Base-by-base conservation (phyloP, 2,888 invertebrate genomes). In the Sarcophaga carnaria region DNA sequence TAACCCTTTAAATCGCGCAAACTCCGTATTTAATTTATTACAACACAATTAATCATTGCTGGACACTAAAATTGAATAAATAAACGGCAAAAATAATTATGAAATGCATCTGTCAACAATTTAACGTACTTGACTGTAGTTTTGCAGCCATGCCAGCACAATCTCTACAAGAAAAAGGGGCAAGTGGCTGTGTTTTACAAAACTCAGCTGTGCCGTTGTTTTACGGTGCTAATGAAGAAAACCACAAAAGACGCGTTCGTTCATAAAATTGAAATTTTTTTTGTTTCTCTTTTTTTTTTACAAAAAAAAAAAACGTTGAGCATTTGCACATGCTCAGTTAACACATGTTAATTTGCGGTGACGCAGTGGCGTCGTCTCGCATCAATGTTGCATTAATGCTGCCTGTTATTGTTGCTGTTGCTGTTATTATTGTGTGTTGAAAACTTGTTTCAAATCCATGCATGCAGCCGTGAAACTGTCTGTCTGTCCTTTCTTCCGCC, bases 271-370 rank as follows among this genome's bases (percentile, higher is more conserved):
- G 79, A 17, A 6, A 27, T 45, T 71, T 27, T n/a, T 17, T 45
- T 77, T 37, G 3, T 67, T 67, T 10, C 14, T 59, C 22, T 8
- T 67, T 67, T 6, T 8, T 59, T 47, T 8, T 2, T 1, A 25
- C 5, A 54, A 70, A 64, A 1, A 22, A 54, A 70, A 64, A 1
- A 22, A 22, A 22, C 59, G 5, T 27, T 49, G 45, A 82, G 22
- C 63, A 79, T 84, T 87, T 81, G 84, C 88, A 82, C 85, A 86
- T 86, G 85, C 87, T 77, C 81, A 80, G 69, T 66, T 85, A 66
- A 59, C 74, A 64, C 83, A 76, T 74, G 76, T 79, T 78, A 70
- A 85, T 86, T 86, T 88, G 88, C 86, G 88, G 88, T 88, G 82
- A 75, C 78, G 86, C 78, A 86, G 82, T 85, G 82, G 82, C 81